Evolutionary conservation across 2,113 vertebrate genomes (phyloP), one percentile per base, ranked within the genome.

Genomic region (Menidia beryllina): DNA sequence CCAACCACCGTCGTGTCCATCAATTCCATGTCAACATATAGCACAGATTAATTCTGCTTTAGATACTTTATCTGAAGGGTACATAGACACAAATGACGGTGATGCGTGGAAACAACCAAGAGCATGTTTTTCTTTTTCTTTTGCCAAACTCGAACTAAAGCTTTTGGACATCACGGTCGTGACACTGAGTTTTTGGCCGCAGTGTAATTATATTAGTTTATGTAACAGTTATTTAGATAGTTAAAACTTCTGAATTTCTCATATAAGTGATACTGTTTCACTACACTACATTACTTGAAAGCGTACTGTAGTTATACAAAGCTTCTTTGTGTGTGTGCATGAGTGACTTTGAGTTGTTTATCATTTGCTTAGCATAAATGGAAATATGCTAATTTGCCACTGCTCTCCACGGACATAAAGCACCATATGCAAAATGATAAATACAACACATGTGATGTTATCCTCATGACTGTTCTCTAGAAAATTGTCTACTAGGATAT

Each of bases 51-150:
- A 41, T 5, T 50, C 6, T 41, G 11, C 51, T n/a, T 21, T 64
- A 60, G 57, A 52, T 34, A 24, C 21, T 51, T 57, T n/a, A n/a
- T n/a, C n/a, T n/a, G n/a, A n/a, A 62, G 10, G 45, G 14, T 14
- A 51, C 39, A 54, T 49, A 52, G 48, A 69, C 43, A 63, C 24
- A 69, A 26, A 41, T 69, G n/a, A 69, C 45, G 27, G 69, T 63
- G 25, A 70, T 55, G 48, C 24, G 75, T 52, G 66, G 65, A 68
- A 77, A 80, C 62, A 74, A 62, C 3, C 49, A 23, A 59, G 38
- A 63, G 12, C 2, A 0, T 68, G 49, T 79, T 78, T 66, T 72
- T 17, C 60, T 67, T 36, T 36, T 24, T 67, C 38, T 60, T 54
- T 14, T 80, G 17, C 20, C 20, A 58, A 26, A 15, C 21, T 19